Evolutionary conservation across 2,888 invertebrate genomes (phyloP), one percentile per base, ranked within the genome.

Genomic region (Frankliniella intonsa): DNA sequence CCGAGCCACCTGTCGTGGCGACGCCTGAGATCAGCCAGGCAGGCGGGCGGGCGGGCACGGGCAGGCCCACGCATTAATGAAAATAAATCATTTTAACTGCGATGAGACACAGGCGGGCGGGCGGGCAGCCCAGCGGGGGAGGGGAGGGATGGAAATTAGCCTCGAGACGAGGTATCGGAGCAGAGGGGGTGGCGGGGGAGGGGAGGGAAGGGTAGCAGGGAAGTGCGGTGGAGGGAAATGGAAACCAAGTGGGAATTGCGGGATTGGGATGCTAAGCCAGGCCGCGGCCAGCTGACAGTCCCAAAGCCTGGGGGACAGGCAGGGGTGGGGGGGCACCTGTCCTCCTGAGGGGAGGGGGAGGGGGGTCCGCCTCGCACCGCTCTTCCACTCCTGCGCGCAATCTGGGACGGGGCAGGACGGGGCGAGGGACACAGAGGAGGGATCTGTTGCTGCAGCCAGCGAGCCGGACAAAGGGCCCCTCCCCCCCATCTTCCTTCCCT

Each of bases 201-300:
- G 25, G 12, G 25, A 0, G 22, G 12, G 69, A 11, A 22, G 69
- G 69, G 22, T 11, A 8, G 69, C 3, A 9, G 11, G 65, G 65
- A 1, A 9, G 69, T 9, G 69, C 22, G 69, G 25, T 22, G 69
- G 69, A 22, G 22, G 22, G n/a, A 22, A 22, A 69, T 19, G 22
- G 69, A 22, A 69, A 76, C 69, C 69, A 76, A 76, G 69, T 76
- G 69, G 69, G 69, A 76, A 76, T 76, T 76, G 69, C 69, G 25
- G 69, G 69, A 76, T 76, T 76, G 25, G 69, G 69, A 76, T 76
- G 69, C 69, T 76, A 76, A 76, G 69, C 69, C 69, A 76, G 69
- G 69, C 69, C 69, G 69, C 69, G 69, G 69, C 69, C 69, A 22
- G 69, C 69, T 76, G 69, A 76, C 69, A 76, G 69, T 76, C 69